A percentile compares a stretch with the other conserved stretches of the same genome.
Conservation (phyloP, 2,888 invertebrate species). For the Hemithea aestivaria region DNA sequence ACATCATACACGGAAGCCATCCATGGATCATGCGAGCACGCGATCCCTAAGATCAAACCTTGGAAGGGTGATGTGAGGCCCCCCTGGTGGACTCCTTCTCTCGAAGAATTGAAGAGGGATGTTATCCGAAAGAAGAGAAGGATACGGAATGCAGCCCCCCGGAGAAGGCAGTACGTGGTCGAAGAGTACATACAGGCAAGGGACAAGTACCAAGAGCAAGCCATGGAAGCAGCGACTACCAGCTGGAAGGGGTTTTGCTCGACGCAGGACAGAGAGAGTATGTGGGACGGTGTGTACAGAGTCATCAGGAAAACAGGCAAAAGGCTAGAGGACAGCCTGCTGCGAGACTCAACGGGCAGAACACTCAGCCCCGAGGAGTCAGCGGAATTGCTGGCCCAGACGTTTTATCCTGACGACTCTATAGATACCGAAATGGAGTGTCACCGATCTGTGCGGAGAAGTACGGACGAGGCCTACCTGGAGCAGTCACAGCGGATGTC, state of each 20-base stretch:
- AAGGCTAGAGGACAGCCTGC: slow-evolving; percentile 1
- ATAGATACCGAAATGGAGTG: background rate
- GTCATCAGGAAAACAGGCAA: slow-evolving; percentile 4
- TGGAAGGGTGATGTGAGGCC: too few species aligned
- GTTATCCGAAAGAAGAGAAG: background rate
- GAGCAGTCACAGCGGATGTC: background rate
- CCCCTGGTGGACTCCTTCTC: too few species aligned
- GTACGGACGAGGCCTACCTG: background rate
- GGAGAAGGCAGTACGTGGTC: slow-evolving; percentile 1
- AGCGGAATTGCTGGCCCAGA: slow-evolving; percentile 4
- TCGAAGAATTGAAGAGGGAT: too few species aligned
- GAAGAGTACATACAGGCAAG: slow-evolving; percentile 9
- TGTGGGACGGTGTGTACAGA: slow-evolving; percentile 11
- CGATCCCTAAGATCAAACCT: too few species aligned
- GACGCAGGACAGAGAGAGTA: slow-evolving; percentile 16
- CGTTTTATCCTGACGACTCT: slow-evolving; percentile 6
- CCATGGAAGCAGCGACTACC: background rate
- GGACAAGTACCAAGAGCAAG: slow-evolving; percentile 1
- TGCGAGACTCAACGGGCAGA: background rate
- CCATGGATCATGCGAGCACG: too few species aligned
- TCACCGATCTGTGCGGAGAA: background rate
- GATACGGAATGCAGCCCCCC: slow-evolving; percentile 6
- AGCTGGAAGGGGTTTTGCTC: slow-evolving; percentile 19
- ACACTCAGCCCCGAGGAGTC: slow-evolving; percentile 9
- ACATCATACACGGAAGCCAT: too few species aligned